Conservation (phyloP, 2,113 vertebrate species). For the Leiothrix lutea region DNA sequence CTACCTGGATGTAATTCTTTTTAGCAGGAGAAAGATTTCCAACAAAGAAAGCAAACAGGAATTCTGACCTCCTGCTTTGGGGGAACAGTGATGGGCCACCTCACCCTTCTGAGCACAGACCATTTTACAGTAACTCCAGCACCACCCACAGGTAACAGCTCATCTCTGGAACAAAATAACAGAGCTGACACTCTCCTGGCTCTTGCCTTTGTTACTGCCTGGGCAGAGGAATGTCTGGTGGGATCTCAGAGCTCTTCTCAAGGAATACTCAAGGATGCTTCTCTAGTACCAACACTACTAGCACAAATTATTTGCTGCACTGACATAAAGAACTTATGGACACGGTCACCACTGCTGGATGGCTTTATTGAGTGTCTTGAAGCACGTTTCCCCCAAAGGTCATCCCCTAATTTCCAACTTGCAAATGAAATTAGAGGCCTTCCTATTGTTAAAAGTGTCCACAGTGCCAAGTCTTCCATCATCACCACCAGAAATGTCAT, state of each 20-base stretch:
- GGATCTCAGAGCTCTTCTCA: background rate
- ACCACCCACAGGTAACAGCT: background rate
- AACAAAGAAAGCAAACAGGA: background rate
- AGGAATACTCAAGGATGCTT: background rate
- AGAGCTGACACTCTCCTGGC: background rate
- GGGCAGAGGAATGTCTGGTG: background rate
- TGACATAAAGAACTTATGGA: background rate
- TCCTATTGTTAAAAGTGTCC: background rate
- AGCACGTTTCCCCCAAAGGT: background rate
- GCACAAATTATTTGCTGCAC: background rate
- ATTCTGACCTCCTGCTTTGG: background rate
- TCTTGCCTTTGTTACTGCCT: background rate
- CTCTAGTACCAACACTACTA: background rate
- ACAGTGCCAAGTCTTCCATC: background rate
- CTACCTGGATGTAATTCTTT: background rate
- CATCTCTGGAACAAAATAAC: background rate
- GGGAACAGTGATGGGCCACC: background rate
- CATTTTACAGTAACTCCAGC: background rate
- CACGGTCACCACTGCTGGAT: background rate
- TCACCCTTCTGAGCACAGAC: background rate
- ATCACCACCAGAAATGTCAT: background rate
- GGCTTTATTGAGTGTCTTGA: conserved; percentile 16
- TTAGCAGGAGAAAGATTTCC: background rate
- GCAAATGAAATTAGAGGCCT: background rate
- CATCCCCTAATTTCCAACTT: background rate